Conservation (phyloP, 2,113 vertebrate genomes). For the Micromys minutus region DNA sequence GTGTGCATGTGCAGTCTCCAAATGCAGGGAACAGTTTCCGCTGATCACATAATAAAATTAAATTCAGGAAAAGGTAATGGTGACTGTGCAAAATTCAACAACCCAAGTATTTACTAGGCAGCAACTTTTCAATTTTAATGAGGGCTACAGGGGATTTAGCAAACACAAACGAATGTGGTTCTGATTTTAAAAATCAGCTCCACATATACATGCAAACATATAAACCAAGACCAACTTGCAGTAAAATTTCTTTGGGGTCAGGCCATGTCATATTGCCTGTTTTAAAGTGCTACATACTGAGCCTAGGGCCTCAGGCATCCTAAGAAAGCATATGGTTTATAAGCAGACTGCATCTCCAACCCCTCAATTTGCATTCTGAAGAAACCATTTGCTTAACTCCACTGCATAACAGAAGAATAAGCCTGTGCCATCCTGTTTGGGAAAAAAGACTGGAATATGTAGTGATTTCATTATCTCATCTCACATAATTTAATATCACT, state of each 20-base stretch:
- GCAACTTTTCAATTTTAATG: conserved; percentile 75
- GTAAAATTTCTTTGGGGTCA: conserved; percentile 53
- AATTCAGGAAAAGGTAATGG: conserved; percentile 75
- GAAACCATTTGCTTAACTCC: conserved; percentile 18
- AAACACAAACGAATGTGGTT: conserved; percentile 59
- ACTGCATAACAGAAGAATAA: neutral
- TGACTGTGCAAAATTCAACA: conserved; percentile 60
- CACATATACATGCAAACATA: conserved; percentile 61
- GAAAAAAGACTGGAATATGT: neutral
- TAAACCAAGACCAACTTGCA: conserved; percentile 43
- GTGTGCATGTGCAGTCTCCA: conserved; percentile 40
- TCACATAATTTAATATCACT: neutral
- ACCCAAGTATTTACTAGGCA: conserved; percentile 61
- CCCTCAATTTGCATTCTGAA: neutral
- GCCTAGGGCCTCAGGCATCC: neutral
- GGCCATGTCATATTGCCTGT: conserved; percentile 21
- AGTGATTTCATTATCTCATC: neutral
- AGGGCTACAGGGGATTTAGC: conserved; percentile 68
- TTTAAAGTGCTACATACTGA: neutral
- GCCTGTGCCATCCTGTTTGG: neutral
- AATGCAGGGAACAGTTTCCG: conserved; percentile 63
- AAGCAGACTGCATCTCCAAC: neutral
- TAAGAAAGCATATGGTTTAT: neutral
- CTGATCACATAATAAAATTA: conserved; percentile 74
- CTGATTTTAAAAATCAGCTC: conserved; percentile 72